Conservation (phyloP, 2,888 invertebrate genomes). For the Drosophila meridiana region DNA sequence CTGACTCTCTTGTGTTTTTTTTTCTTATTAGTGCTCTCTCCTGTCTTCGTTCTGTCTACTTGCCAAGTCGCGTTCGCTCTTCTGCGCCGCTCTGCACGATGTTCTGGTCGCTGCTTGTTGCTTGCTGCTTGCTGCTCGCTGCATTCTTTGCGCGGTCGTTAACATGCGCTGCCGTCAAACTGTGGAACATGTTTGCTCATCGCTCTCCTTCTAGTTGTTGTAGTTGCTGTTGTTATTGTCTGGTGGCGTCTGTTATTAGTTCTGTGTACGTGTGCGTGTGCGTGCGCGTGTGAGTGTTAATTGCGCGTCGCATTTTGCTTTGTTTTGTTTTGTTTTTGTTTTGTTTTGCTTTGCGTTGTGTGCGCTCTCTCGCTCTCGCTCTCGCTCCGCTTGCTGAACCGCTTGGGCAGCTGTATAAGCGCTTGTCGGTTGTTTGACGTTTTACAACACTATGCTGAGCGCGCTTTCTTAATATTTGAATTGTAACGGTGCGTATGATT, state of each 20-base stretch:
- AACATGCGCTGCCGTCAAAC: conserved; percentile 60
- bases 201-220: conserved; percentile 28
- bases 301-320: conserved; percentile 50
- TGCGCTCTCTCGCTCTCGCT: neutral
- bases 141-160: conserved; percentile 79
- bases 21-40: conserved; percentile 2
- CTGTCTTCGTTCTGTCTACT: conserved; percentile 33
- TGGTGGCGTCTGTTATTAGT: conserved; percentile 41
- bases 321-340: conserved; percentile 40
- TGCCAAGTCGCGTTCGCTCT: conserved; percentile 48
- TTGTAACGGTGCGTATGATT: conserved; percentile 58
- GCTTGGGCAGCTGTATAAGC: conserved; percentile 42
- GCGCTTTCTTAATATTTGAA: conserved; percentile 50
- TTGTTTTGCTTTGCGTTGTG: neutral
- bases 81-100: conserved; percentile 40
- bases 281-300: conserved; percentile 35
- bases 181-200: conserved; percentile 68
- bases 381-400: conserved; percentile 44
- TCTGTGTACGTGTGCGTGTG: conserved; percentile 2
- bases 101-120: conserved; percentile 54
- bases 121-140: conserved; percentile 42
- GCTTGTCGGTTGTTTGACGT: conserved; percentile 15
- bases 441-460: conserved; percentile 54
- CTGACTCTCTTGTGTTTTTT: conserved; percentile 1
- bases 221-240: conserved; percentile 21